A percentile compares a stretch with the other conserved stretches of the same genome.
These are phyloP conservation scores for Dromius quadrimaculatus DNA, from an alignment of 2,888 invertebrate species.

Conservation along the genomic window DNA sequence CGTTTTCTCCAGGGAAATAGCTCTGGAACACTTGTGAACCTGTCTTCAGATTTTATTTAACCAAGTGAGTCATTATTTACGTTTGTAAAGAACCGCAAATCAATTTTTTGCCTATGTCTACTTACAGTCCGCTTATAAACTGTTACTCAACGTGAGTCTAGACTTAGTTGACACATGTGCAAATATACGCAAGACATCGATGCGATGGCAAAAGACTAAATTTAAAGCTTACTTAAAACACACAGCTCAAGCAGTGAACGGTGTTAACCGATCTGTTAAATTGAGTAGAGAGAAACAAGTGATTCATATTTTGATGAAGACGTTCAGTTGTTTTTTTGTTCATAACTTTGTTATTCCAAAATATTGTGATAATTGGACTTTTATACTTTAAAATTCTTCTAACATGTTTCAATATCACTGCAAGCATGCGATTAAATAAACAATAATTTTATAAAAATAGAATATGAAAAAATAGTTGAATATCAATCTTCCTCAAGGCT, in stretches of 20 bases:
- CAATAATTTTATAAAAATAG: too few relatives aligned
- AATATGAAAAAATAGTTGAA: too few relatives aligned
- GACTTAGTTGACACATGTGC: constrained; percentile 29
- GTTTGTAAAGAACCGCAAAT: constrained; percentile 25
- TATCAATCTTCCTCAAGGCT: too few relatives aligned
- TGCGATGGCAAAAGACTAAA: constrained; percentile 25
- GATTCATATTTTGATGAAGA: constrained; percentile 8
- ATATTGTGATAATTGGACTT: too few relatives aligned
- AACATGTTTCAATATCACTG: too few relatives aligned
- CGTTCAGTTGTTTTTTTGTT: too few relatives aligned
- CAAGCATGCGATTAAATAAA: too few relatives aligned
- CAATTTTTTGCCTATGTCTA: constrained; percentile 36
- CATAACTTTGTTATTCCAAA: too few relatives aligned
- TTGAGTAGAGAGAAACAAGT: background rate
- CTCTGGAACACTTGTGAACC: constrained; percentile 1
- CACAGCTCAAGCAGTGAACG: constrained; percentile 3
- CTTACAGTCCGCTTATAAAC: constrained; percentile 35
- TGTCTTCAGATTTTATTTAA: constrained; percentile 19
- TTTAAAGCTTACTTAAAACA: constrained; percentile 39
- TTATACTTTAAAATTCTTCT: too few relatives aligned
- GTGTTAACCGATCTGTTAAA: constrained; percentile 2
- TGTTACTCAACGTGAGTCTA: constrained; percentile 48
- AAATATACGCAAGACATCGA: constrained; percentile 18
- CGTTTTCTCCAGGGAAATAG: constrained; percentile 26
- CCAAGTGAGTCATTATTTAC: constrained; percentile 45